Evolutionary conservation across 2,888 invertebrate species (phyloP), one percentile per base, ranked within the genome.

Genomic region (Exephanes ischioxanthus): DNA sequence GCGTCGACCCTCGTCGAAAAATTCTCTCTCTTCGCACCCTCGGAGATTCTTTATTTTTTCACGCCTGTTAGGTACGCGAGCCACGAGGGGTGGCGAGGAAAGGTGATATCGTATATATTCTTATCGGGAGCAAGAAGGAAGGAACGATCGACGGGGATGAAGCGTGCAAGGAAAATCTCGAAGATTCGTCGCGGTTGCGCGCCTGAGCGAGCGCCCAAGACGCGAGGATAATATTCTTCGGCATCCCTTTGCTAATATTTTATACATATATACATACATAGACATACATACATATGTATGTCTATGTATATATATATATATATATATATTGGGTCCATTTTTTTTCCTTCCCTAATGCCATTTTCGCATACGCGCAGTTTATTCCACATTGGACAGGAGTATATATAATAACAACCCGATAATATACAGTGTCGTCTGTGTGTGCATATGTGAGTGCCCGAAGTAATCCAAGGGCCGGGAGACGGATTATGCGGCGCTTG

Each of bases 41-140:
- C 76, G 61, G 80, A 82, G 76, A 53, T 82, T 76, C 82, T 82
- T 82, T 77, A 82, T 63, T 63, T 71, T 81, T 80, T 75, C 66
- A 71, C 75, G 75, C 79, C 75, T 84, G 76, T 84, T 82, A 71
- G 76, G 41, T 82, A 71, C 63, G 76, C 68, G 71, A 66, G 76
- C 30, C 22, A 22, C 53, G 14, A 48, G 70, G 75, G 75, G 73
- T 63, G 37, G 11, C n/a, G 70, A 51, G 58, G 19, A 68, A 53
- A 61, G 67, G 4, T 55, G 45, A 70, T 33, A 41, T 63, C 61
- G 61, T 1, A 16, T 63, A n/a, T 63, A 16, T 45, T 33, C 61
- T 30, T 58, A 51, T 51, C 41, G 81, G 58, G 80, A 41, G 58
- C 45, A n/a, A 53, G 81, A 73, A 55, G 30, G 55, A 63, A 22